A percentile compares a stretch with the other conserved stretches of the same genome.
Evolutionary conservation across 2,888 invertebrate genomes (phyloP).

Genomic region (Piscicola geometra): DNA sequence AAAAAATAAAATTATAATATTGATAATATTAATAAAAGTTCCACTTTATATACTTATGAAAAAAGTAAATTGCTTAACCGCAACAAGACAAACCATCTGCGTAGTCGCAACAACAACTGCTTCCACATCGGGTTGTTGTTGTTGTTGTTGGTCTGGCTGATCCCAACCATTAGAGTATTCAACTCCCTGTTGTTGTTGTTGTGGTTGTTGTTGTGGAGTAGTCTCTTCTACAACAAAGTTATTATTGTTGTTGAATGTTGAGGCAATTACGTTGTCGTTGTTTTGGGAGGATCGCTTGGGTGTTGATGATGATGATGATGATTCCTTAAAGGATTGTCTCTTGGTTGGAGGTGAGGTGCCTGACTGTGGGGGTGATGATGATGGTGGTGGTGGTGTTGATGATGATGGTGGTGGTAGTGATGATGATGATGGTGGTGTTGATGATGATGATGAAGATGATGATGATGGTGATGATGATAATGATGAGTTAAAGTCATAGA

Average conservation of each 20-base stretch:
- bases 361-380: background rate
- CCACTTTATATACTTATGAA: background rate
- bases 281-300: background rate
- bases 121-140: background rate
- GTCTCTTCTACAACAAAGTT: background rate
- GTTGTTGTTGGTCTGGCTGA: constrained; percentile 15
- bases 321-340: background rate
- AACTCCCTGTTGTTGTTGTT: background rate
- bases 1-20: background rate
- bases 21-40: background rate
- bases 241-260: constrained; percentile 3
- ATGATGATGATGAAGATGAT: too few relatives aligned
- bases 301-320: background rate
- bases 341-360: background rate
- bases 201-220: background rate
- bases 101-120: background rate
- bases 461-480: too few relatives aligned
- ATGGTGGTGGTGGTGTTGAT: too few relatives aligned
- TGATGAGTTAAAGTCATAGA: too few relatives aligned
- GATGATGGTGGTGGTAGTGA: too few relatives aligned
- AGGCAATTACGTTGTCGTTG: constrained; percentile 1
- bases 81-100: background rate
- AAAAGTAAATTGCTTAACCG: too few relatives aligned
- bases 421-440: too few relatives aligned
- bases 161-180: background rate